Conservation (phyloP, 2,797 vertebrate genomes). For the Threskiornis aethiopicus region DNA sequence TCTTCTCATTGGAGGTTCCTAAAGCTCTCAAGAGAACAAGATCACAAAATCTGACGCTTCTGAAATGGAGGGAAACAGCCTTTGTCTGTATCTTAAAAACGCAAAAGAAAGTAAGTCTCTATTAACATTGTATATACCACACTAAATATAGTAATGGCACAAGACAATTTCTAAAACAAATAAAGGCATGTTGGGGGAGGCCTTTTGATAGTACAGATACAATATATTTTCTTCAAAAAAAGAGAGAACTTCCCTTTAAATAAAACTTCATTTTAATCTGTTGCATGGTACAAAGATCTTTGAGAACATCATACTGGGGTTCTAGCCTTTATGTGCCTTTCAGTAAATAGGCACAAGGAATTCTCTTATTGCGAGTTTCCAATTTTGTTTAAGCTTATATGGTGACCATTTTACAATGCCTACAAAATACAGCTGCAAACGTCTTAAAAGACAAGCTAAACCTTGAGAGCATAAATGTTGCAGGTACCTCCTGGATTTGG, state of each 20-base stretch:
- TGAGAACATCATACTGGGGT: neutral
- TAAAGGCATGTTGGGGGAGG: neutral
- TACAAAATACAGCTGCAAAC: neutral
- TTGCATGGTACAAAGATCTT: neutral
- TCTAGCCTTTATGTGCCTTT: neutral
- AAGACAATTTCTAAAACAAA: neutral
- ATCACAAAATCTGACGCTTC: neutral
- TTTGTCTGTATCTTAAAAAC: neutral
- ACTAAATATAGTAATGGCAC: neutral
- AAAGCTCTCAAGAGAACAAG: neutral
- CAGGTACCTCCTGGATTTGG: neutral
- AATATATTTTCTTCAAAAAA: neutral
- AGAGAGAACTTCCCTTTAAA: neutral
- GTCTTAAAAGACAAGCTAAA: neutral
- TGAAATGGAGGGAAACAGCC: neutral
- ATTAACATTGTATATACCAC: neutral
- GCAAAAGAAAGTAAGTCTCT: neutral
- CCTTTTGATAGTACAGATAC: neutral
- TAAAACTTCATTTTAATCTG: neutral
- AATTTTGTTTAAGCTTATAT: neutral
- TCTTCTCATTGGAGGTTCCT: neutral
- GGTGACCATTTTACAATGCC: neutral
- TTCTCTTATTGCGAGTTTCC: neutral
- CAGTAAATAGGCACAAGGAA: neutral
- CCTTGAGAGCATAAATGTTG: neutral